These are phyloP conservation scores for Caenorhabditis remanei DNA, from an alignment of 1,140 invertebrate genomes.

Conservation along the genomic window DNA sequence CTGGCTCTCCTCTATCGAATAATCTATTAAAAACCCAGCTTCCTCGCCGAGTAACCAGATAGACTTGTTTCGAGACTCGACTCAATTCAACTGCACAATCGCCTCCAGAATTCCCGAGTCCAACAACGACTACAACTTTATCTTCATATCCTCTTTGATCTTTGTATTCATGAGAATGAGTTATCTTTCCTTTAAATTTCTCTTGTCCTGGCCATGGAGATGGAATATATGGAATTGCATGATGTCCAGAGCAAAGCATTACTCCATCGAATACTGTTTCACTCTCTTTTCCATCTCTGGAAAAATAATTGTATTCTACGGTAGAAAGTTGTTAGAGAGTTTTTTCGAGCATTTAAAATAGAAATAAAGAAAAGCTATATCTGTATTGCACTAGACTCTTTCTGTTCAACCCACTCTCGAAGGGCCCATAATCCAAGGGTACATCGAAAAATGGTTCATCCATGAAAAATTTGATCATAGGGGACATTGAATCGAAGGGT, in stretches of 20 bases:
- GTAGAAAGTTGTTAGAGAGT: too few species aligned
- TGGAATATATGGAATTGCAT: conserved; percentile 60
- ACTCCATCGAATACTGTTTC: conserved; percentile 77
- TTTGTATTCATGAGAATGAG: conserved; percentile 79
- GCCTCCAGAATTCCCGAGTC: conserved; percentile 80
- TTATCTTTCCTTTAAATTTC: conserved; percentile 78
- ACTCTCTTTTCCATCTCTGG: conserved; percentile 51
- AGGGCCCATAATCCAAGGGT: too few species aligned
- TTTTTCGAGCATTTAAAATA: too few species aligned
- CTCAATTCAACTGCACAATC: conserved; percentile 80
- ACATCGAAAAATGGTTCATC: too few species aligned
- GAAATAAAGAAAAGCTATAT: too few species aligned
- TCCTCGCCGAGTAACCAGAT: conserved; percentile 80
- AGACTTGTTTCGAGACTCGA: conserved; percentile 78
- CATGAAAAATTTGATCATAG: too few species aligned
- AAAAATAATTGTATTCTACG: neutral
- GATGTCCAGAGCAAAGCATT: conserved; percentile 62
- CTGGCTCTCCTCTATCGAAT: conserved; percentile 75
- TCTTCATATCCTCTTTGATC: conserved; percentile 75
- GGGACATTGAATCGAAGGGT: too few species aligned
- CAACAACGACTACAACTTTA: conserved; percentile 79
- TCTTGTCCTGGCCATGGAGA: conserved; percentile 65
- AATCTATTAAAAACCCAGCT: conserved; percentile 79
- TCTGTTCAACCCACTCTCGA: too few species aligned
- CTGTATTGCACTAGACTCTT: too few species aligned